These are phyloP conservation scores for Tupiocoris notatus DNA, from an alignment of 2,888 invertebrate species.

Conservation along the genomic window DNA sequence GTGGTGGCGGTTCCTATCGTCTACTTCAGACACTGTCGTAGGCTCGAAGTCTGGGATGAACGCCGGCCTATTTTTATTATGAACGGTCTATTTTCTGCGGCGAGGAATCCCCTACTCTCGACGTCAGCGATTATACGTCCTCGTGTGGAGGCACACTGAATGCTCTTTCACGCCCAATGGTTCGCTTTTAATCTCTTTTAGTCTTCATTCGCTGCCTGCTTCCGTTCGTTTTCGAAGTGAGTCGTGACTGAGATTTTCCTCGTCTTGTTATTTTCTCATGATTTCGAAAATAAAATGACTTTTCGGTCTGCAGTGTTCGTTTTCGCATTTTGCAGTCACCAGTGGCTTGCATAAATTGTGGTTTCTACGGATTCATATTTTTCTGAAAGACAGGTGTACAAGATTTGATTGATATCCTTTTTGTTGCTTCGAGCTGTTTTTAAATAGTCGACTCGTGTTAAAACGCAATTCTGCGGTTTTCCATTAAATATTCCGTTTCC, in stretches of 20 bases:
- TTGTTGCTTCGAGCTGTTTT: too few species aligned
- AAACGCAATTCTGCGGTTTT: too few species aligned
- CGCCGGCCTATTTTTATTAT: slow-evolving; percentile 32
- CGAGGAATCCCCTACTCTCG: slow-evolving; percentile 39
- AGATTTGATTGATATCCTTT: too few species aligned
- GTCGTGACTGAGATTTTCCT: neutral
- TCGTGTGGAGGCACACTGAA: slow-evolving; percentile 38
- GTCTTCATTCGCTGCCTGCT: slow-evolving; percentile 35
- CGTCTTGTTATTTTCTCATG: too few species aligned
- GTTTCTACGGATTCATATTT: too few species aligned
- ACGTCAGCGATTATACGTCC: slow-evolving; percentile 33
- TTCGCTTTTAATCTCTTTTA: slow-evolving; percentile 32
- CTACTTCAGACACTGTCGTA: slow-evolving; percentile 4
- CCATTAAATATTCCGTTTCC: too few species aligned
- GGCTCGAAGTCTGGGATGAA: slow-evolving; percentile 39
- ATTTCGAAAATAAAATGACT: too few species aligned
- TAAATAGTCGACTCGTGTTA: too few species aligned
- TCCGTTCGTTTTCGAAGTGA: slow-evolving; percentile 26
- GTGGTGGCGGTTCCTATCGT: slow-evolving; percentile 18
- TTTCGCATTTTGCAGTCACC: too few species aligned
- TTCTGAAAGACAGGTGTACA: too few species aligned
- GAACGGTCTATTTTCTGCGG: slow-evolving; percentile 32
- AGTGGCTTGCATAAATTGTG: too few species aligned
- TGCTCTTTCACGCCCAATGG: slow-evolving; percentile 36
- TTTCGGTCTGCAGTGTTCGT: too few species aligned